These are phyloP conservation scores for Tillus elongatus DNA, from an alignment of 2,888 invertebrate genomes.

Conservation along the genomic window DNA sequence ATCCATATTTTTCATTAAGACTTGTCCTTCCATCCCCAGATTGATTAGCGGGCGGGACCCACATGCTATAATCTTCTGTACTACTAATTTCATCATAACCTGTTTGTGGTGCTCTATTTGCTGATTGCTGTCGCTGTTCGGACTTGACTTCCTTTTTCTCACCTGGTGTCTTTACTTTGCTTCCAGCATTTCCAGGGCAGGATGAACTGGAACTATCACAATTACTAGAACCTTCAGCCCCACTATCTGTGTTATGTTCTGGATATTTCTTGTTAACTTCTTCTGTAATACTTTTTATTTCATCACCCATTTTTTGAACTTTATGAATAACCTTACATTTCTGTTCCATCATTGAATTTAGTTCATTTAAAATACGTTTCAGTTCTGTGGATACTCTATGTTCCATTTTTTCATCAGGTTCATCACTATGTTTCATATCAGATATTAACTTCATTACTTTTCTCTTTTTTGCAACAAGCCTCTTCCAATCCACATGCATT, in stretches of 20 bases:
- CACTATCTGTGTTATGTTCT: too few species aligned
- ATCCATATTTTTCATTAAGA: constrained; percentile 70
- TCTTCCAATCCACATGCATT: constrained; percentile 29
- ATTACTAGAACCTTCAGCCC: too few species aligned
- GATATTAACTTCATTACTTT: constrained; percentile 29
- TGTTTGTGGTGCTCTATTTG: constrained; percentile 27
- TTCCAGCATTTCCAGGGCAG: too few species aligned
- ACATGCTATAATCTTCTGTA: constrained; percentile 60
- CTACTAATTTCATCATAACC: constrained; percentile 43
- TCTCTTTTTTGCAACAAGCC: constrained; percentile 27
- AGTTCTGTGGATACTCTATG: constrained; percentile 25
- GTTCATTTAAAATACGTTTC: constrained; percentile 24
- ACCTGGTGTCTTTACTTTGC: too few species aligned
- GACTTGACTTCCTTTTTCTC: too few species aligned
- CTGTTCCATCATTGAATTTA: constrained; percentile 26
- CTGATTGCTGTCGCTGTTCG: constrained; percentile 32
- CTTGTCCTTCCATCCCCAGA: constrained; percentile 68
- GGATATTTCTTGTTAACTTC: too few species aligned
- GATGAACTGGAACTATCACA: too few species aligned
- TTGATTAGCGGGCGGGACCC: constrained; percentile 70
- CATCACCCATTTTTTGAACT: constrained; percentile 25
- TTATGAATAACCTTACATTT: constrained; percentile 27
- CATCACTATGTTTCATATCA: constrained; percentile 19
- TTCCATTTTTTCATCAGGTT: constrained; percentile 21
- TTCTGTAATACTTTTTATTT: constrained; percentile 25